Conservation (phyloP, 2,797 vertebrate species). For the Miichthys miiuy region DNA sequence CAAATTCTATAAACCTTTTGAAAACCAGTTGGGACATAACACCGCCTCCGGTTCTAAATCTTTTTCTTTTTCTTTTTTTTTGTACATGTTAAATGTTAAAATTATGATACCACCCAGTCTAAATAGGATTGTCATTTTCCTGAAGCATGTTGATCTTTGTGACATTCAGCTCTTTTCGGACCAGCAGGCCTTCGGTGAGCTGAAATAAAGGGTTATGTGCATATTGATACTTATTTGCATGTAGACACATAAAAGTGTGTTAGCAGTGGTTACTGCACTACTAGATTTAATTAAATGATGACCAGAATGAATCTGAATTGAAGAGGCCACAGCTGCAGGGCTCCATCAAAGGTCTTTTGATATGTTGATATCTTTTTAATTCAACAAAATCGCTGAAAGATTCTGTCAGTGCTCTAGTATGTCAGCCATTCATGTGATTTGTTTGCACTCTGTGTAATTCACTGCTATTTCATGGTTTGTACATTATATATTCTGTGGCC, state of each 20-base stretch:
- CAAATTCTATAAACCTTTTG: slow-evolving; percentile 52
- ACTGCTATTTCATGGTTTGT: background rate
- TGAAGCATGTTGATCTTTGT: slow-evolving; percentile 8
- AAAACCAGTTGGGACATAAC: slow-evolving; percentile 38
- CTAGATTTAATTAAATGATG: slow-evolving; percentile 71
- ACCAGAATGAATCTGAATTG: slow-evolving; percentile 63
- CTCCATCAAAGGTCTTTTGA: slow-evolving; percentile 81
- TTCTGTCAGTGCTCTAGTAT: slow-evolving; percentile 38
- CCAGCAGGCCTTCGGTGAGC: slow-evolving; percentile 13
- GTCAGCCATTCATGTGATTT: slow-evolving; percentile 39
- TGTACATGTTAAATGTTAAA: slow-evolving; percentile 14
- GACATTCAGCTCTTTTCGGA: slow-evolving; percentile 1
- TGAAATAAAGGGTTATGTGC: slow-evolving; percentile 25
- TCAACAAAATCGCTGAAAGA: slow-evolving; percentile 57
- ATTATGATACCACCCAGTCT: slow-evolving; percentile 10
- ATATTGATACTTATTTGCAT: slow-evolving; percentile 54
- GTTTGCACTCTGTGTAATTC: slow-evolving; percentile 15
- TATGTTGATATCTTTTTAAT: slow-evolving; percentile 79
- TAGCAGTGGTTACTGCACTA: slow-evolving; percentile 46
- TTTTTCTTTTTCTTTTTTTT: slow-evolving; percentile 5
- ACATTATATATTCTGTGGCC: background rate
- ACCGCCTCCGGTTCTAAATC: slow-evolving; percentile 23
- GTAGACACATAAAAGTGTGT: slow-evolving; percentile 64
- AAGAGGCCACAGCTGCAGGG: slow-evolving; percentile 78
- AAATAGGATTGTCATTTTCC: slow-evolving; percentile 19